Evolutionary conservation across 1,140 invertebrate genomes (phyloP).

Genomic region (Coelopa frigida): DNA sequence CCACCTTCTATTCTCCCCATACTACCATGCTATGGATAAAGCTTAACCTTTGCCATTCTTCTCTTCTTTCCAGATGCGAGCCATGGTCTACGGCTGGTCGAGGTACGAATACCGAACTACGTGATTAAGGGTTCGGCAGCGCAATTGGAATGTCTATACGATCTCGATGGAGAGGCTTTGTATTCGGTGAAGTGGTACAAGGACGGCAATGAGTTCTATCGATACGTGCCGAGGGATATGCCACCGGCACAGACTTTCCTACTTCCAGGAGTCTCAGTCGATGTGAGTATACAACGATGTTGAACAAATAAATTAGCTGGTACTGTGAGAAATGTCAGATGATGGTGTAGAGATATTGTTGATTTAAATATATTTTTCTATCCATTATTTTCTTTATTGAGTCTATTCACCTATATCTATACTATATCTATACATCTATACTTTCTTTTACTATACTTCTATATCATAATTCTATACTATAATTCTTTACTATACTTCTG

Average conservation of each 20-base stretch:
- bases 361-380: too few relatives aligned
- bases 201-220: conserved; percentile 69
- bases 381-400: too few relatives aligned
- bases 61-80: conserved; percentile 36
- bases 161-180: conserved; percentile 58
- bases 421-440: too few relatives aligned
- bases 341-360: too few relatives aligned
- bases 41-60: conserved; percentile 7
- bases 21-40: too few relatives aligned
- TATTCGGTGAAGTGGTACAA: conserved; percentile 79
- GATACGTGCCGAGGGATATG: conserved; percentile 63
- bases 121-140: conserved; percentile 57
- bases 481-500: too few relatives aligned
- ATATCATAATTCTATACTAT: too few relatives aligned
- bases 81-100: conserved; percentile 52
- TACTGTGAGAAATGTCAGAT: too few relatives aligned
- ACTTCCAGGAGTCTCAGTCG: conserved; percentile 56
- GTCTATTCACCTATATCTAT: too few relatives aligned
- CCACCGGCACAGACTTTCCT: conserved; percentile 56
- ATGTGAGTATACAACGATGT: conserved; percentile 57
- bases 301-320: too few relatives aligned
- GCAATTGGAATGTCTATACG: conserved; percentile 55
- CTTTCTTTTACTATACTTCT: too few relatives aligned
- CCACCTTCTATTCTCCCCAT: too few relatives aligned
- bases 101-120: conserved; percentile 59